phyloP scores from a whole-genome alignment of 2,797 vertebrate species.

The Acomys russatus region DNA sequence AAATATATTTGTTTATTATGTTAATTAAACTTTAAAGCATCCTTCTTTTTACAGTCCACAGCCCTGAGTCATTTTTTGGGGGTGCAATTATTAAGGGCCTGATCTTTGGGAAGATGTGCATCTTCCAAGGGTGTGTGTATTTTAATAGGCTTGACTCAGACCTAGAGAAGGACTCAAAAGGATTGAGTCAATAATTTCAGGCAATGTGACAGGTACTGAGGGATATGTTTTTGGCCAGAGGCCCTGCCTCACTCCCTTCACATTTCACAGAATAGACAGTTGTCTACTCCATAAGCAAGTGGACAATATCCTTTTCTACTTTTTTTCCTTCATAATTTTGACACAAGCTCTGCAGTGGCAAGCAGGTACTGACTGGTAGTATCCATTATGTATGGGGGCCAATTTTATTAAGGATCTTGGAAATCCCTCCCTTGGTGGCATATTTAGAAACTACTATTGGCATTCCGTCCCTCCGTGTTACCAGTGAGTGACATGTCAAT shows the following conservation, averaged over 20 bases:
- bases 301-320: slow-evolving; percentile 61
- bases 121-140: slow-evolving; percentile 45
- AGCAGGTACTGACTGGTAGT: slow-evolving; percentile 58
- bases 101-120: slow-evolving; percentile 38
- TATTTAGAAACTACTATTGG: slow-evolving; percentile 85
- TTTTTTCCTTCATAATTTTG: slow-evolving; percentile 77
- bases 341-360: slow-evolving; percentile 67
- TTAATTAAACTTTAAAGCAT: slow-evolving; percentile 21
- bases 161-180: slow-evolving; percentile 49
- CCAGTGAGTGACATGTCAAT: slow-evolving; percentile 84
- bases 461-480: slow-evolving; percentile 81
- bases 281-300: slow-evolving; percentile 68
- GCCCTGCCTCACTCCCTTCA: slow-evolving; percentile 64
- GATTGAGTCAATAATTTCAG: slow-evolving; percentile 54
- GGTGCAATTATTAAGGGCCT: slow-evolving; percentile 44
- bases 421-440: slow-evolving; percentile 80
- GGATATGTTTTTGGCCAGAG: slow-evolving; percentile 62
- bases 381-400: slow-evolving; percentile 74
- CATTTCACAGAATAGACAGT: slow-evolving; percentile 76
- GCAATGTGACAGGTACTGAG: slow-evolving; percentile 69
- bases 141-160: slow-evolving; percentile 65
- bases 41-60: not conserved
- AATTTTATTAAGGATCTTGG: slow-evolving; percentile 78
- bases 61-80: not conserved
- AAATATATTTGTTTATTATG: slow-evolving; percentile 21